Conservation (phyloP, 1,140 invertebrate species). For the Luehdorfia chinensis region DNA sequence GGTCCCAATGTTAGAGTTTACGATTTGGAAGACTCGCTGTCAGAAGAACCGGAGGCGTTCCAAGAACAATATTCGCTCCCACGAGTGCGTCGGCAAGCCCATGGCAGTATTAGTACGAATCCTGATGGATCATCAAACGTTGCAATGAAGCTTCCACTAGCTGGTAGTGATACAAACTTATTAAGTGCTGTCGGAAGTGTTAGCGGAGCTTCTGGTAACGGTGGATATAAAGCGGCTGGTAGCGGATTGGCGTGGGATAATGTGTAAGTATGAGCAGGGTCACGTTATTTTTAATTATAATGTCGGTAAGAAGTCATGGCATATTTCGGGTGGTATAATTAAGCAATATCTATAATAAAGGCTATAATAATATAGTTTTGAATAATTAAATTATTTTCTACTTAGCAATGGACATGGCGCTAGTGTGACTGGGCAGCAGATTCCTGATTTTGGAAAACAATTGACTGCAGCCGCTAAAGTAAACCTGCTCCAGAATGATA, state of each 20-base stretch:
- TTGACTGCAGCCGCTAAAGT: constrained; percentile 36
- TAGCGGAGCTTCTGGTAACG: constrained; percentile 19
- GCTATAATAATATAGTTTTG: no score
- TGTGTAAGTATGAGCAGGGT: constrained; percentile 36
- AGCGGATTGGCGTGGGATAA: constrained; percentile 39
- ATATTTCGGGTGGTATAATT: no score
- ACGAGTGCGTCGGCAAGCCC: constrained; percentile 27
- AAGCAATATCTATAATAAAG: background rate
- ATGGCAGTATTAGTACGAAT: constrained; percentile 30
- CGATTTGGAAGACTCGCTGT: constrained; percentile 15
- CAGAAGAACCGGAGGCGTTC: constrained; percentile 11
- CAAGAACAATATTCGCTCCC: background rate
- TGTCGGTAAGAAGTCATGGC: no score
- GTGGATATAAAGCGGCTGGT: constrained; percentile 22
- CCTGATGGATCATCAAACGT: constrained; percentile 33
- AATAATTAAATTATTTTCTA: constrained; percentile 7
- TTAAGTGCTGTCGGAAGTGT: constrained; percentile 35
- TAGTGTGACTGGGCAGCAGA: constrained; percentile 27
- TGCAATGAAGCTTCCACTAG: constrained; percentile 31
- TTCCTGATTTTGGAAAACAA: constrained; percentile 34
- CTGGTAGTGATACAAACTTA: constrained; percentile 32
- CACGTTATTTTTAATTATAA: background rate
- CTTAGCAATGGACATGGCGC: constrained; percentile 37
- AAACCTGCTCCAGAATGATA: constrained; percentile 41
- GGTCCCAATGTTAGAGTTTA: background rate